Evolutionary conservation across 2,797 vertebrate species (phyloP), one percentile per base, ranked within the genome.

Genomic region (Lepus townsendii): DNA sequence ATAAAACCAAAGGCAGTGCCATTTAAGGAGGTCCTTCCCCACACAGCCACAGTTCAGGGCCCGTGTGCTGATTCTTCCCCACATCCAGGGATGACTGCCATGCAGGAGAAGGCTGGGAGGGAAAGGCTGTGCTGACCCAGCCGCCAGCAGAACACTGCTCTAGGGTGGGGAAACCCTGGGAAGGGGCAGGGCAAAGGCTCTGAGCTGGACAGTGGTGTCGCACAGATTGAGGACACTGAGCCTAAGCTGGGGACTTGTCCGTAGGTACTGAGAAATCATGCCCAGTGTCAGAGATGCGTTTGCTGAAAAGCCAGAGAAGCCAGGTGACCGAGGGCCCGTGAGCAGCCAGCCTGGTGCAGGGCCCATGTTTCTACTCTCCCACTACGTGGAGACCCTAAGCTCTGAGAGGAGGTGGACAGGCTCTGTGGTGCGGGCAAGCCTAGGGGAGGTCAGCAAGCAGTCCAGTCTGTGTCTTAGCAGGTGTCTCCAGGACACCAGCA

Each of bases 111-210:
- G 22, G 22, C 13, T 30, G 1, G n/a, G 57, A 54, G 91, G 3
- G 42, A 72, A 83, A 76, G 22, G 11, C 24, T 26, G 0, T 60
- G 47, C 42, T 66, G 50, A 26, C 30, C 9, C 26, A 17, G n/a
- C 26, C 2, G 3, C 20, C 17, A 0, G 16, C 7, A 38, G 73
- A 60, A 26, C 68, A 2, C 24, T 7, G 24, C 5, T 22, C 1
- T 6, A 0, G 0, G 0, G 9, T 0, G 13, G 32, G 27, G 13
- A 73, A 38, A 4, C 8, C 4, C 22, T 8, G 12, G 27, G 27
- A 26, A 32, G 82, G 9, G 17, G n/a, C 3, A 0, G 0, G 24
- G 27, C 9, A 30, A 47, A 66, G 27, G 38, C 22, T 24, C 52
- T n/a, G 13, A 24, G 32, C 77, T 14, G 8, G 3, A 26, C 60